Evolutionary conservation across 2,797 vertebrate genomes (phyloP).

Genomic region (Anableps anableps): DNA sequence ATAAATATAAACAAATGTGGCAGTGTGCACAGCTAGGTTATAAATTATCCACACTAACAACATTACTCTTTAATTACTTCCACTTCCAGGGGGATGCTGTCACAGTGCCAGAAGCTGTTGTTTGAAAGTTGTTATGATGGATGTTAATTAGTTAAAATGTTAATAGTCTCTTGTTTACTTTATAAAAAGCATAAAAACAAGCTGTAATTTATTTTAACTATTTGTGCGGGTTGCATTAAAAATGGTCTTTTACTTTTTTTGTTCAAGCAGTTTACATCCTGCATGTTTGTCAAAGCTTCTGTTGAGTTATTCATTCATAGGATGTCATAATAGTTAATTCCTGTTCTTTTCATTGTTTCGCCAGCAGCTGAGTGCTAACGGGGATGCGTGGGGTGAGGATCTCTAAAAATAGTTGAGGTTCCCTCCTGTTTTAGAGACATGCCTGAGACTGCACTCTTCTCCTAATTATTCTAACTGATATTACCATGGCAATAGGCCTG

Average conservation of each 20-base stretch:
- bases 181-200: slow-evolving; percentile 24
- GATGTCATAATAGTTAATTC: slow-evolving; percentile 32
- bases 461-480: slow-evolving; percentile 67
- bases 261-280: neutral
- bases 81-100: slow-evolving; percentile 30
- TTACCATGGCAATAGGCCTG: slow-evolving; percentile 71
- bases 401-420: slow-evolving; percentile 73
- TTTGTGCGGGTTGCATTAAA: slow-evolving; percentile 31
- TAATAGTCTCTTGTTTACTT: slow-evolving; percentile 42
- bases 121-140: slow-evolving; percentile 22
- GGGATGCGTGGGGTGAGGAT: slow-evolving; percentile 45
- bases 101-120: slow-evolving; percentile 26
- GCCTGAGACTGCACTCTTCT: slow-evolving; percentile 66
- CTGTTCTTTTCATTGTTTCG: slow-evolving; percentile 50
- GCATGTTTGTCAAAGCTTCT: slow-evolving; percentile 15
- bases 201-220: neutral
- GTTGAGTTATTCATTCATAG: slow-evolving; percentile 37
- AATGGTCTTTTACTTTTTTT: slow-evolving; percentile 21
- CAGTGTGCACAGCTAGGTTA: slow-evolving; percentile 47
- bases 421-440: slow-evolving; percentile 62
- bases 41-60: slow-evolving; percentile 45
- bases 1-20: slow-evolving; percentile 4
- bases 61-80: slow-evolving; percentile 58
- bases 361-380: slow-evolving; percentile 51
- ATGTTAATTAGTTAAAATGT: slow-evolving; percentile 31